Percentiles rank a stretch among this genome's conserved stretches.
These are phyloP conservation scores for Pristionchus arcanus DNA, from an alignment of 2,888 invertebrate genomes.

Conservation along the genomic window DNA sequence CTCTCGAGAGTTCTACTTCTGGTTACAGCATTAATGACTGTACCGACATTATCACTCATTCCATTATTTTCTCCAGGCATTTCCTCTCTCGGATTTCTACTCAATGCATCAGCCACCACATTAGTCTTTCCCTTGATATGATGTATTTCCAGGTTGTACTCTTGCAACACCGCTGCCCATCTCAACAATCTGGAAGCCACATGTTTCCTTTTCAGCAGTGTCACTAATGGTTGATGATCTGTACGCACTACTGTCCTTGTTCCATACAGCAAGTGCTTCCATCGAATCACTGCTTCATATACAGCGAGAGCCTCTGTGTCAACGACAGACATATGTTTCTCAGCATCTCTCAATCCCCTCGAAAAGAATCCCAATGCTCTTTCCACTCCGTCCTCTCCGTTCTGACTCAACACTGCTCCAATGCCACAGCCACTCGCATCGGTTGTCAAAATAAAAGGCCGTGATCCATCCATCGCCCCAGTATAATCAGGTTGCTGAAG, in stretches of 20 bases:
- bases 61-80: neutral
- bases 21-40: neutral
- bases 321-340: slow-evolving; percentile 56
- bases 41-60: neutral
- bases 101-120: slow-evolving; percentile 56
- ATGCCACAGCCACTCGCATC: no score
- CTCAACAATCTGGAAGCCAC: slow-evolving; percentile 4
- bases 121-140: slow-evolving; percentile 57
- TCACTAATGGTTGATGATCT: slow-evolving; percentile 58
- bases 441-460: no score
- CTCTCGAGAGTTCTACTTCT: slow-evolving; percentile 44
- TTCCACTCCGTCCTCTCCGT: slow-evolving; percentile 34
- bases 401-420: no score
- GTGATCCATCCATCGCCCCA: no score
- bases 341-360: slow-evolving; percentile 56
- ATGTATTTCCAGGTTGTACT: slow-evolving; percentile 23
- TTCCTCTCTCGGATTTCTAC: slow-evolving; percentile 4
- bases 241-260: slow-evolving; percentile 54
- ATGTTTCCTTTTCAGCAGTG: slow-evolving; percentile 31
- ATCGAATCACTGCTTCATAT: slow-evolving; percentile 54
- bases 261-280: slow-evolving; percentile 58
- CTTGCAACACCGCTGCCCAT: slow-evolving; percentile 25
- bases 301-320: slow-evolving; percentile 59
- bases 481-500: no score
- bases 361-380: slow-evolving; percentile 60